These are phyloP conservation scores for Tillus elongatus DNA, from an alignment of 2,888 invertebrate genomes.

Conservation along the genomic window DNA sequence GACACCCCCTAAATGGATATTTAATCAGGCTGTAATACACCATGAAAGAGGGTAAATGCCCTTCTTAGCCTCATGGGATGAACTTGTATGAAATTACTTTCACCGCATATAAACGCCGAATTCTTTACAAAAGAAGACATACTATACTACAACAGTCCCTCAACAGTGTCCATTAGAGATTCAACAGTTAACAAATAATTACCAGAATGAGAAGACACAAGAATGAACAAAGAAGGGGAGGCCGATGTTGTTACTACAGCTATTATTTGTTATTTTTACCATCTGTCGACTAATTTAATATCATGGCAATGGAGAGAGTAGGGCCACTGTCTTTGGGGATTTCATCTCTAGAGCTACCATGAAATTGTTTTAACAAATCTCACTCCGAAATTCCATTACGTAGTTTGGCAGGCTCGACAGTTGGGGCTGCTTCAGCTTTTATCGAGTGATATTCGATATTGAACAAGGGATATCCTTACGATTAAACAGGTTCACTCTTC, in stretches of 20 bases:
- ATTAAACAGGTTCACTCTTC: no score
- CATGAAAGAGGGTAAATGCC: constrained; percentile 35
- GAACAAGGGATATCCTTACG: no score
- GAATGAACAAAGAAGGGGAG: no score
- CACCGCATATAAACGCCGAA: constrained; percentile 27
- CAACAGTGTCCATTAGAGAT: constrained; percentile 24
- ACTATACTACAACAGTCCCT: constrained; percentile 16
- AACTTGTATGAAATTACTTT: constrained; percentile 33
- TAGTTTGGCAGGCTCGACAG: constrained; percentile 26
- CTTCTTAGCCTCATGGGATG: constrained; percentile 26
- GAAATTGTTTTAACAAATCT: constrained; percentile 33
- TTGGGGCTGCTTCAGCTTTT: constrained; percentile 23
- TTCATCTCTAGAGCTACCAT: constrained; percentile 23
- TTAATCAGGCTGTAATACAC: constrained; percentile 38
- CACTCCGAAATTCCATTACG: constrained; percentile 27
- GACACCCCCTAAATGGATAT: constrained; percentile 33
- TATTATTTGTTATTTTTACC: constrained; percentile 27
- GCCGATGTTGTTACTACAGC: no score
- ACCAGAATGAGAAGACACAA: no score
- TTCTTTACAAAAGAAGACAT: constrained; percentile 22
- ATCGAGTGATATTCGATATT: constrained; percentile 28
- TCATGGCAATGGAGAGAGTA: constrained; percentile 12
- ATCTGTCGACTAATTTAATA: constrained; percentile 31
- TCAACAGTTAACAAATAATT: constrained; percentile 19
- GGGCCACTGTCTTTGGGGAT: constrained; percentile 14